Percentiles rank a stretch among this genome's conserved stretches.
Conservation (phyloP, 2,113 vertebrate genomes). For the Calypte anna region DNA sequence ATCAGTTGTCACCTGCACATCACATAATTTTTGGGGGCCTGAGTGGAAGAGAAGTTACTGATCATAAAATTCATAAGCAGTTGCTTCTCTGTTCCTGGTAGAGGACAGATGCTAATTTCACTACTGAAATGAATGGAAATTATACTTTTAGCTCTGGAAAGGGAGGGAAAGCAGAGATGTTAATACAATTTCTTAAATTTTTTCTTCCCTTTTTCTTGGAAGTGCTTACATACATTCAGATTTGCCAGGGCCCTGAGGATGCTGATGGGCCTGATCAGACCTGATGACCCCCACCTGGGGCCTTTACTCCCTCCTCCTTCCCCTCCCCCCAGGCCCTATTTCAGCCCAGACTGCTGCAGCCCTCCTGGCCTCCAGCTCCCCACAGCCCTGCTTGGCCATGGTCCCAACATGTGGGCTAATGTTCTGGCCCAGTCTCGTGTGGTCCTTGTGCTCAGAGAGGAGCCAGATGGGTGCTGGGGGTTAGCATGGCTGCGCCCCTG, state of each 20-base stretch:
- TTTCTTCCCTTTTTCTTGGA: too few species aligned
- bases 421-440: not conserved
- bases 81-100: not conserved
- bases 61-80: not conserved
- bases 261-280: not conserved
- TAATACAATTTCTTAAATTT: too few species aligned
- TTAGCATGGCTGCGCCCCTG: not conserved
- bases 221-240: not conserved
- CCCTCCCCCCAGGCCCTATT: not conserved
- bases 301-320: not conserved
- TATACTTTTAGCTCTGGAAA: not conserved
- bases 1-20: not conserved
- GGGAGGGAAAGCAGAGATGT: not conserved
- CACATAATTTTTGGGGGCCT: too few species aligned
- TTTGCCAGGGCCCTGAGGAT: not conserved
- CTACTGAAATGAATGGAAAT: not conserved
- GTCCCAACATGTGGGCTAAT: not conserved
- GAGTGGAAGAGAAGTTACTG: not conserved
- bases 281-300: not conserved
- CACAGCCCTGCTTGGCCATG: rapidly evolving
- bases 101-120: not conserved
- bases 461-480: too few species aligned
- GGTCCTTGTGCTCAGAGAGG: too few species aligned
- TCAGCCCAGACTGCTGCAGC: rapidly evolving
- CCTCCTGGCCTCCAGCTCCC: rapidly evolving